Base-by-base conservation (phyloP, 2,113 vertebrate species). In the Dipodomys stephensi region DNA sequence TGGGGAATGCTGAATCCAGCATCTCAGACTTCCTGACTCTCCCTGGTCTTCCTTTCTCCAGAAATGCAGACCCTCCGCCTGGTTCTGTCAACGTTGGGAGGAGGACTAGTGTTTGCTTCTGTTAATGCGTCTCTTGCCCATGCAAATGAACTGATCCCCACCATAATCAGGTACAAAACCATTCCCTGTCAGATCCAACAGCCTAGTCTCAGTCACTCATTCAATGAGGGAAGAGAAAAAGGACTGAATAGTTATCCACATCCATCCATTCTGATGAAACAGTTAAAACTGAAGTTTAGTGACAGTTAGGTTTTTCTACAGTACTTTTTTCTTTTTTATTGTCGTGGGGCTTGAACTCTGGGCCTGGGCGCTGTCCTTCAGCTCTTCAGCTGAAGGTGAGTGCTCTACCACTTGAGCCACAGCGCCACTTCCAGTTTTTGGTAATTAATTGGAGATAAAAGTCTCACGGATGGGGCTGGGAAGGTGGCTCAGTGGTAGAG, bases 121-220 rank as follows among this genome's bases (percentile, higher is more conserved):
- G 62, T 4, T 2, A 0, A 9, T 30, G 27, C 68, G 4, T 16
- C 4, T 69, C 4, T 77, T 25, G 1, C 8, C 35, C 94, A 96
- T 25, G 67, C n/a, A 68, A 94, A 83, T 20, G 94, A 97, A 18
- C 92, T 96, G 6, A 13, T 83, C 1, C 94, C 96, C 28, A 96
- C 94, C 0, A 0, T 91, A 2, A 62, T 90, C 93, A 96, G 95
- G 95, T 96, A 95, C n/a, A n/a, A 23, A 32, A 67, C 15, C 25
- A 12, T 22, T 25, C 32, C 22, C 23, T 62, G 2, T 27, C 16
- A 16, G 44, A 28, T 7, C 27, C 85, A 69, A 67, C 72, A 1
- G 67, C 19, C 25, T n/a, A 80, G 79, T 32, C 35, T 28, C 28
- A 62, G 81, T n/a, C 25, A 46, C 10, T 27, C 9, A 67, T 12